Evolutionary conservation across 2,797 vertebrate species (phyloP).

Genomic region (Eidolon dupreanum): DNA sequence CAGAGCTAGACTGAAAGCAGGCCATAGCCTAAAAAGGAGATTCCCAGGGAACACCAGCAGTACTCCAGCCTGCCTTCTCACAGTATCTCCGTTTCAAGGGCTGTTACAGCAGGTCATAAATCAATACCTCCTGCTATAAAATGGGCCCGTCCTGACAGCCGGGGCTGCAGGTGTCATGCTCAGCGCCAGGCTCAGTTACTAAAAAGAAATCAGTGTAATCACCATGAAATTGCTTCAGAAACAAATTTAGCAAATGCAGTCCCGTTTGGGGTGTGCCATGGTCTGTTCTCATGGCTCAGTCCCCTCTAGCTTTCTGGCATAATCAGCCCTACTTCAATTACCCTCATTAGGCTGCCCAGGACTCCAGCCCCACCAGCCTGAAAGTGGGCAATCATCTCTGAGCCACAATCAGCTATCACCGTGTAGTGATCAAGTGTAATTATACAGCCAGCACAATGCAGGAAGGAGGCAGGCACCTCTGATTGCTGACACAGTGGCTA

Average conservation of each 20-base stretch:
- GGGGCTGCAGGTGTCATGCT: not conserved
- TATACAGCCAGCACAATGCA: not conserved
- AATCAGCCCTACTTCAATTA: slow-evolving; percentile 68
- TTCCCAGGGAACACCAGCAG: not conserved
- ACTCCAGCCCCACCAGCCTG: not conserved
- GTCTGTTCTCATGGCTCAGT: not conserved
- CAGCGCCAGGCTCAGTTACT: not conserved
- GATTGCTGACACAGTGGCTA: slow-evolving; percentile 39
- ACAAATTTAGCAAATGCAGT: slow-evolving; percentile 55
- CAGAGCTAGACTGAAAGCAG: not conserved
- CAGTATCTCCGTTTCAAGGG: rapidly evolving
- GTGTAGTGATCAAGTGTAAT: slow-evolving; percentile 46
- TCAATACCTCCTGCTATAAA: not conserved
- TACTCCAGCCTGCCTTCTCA: not conserved
- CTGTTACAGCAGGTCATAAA: not conserved
- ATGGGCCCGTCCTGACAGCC: not conserved
- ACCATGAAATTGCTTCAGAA: slow-evolving; percentile 61
- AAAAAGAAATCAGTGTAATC: slow-evolving; percentile 46
- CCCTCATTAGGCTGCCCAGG: not conserved
- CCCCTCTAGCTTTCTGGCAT: slow-evolving; percentile 39
- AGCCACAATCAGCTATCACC: slow-evolving; percentile 30
- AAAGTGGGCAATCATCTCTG: not conserved
- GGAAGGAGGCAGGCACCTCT: not conserved
- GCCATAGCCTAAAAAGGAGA: not conserved
- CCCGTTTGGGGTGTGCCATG: slow-evolving; percentile 15